Evolutionary conservation across 2,888 invertebrate species (phyloP), one percentile per base, ranked within the genome.

Genomic region (Calameuta idolon): DNA sequence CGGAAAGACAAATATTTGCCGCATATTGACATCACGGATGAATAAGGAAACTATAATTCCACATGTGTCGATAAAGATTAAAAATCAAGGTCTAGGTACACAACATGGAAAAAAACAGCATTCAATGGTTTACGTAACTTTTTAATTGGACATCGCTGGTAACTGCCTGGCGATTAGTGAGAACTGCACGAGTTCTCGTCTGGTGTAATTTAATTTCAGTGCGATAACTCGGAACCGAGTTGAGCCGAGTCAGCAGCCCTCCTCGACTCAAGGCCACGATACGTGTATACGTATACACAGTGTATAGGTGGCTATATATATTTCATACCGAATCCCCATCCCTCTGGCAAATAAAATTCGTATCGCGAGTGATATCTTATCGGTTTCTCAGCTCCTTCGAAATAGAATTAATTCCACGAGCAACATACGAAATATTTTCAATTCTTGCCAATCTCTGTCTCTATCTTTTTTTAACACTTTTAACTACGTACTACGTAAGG

Each of bases 291-390:
- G 37, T 37, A 37, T 12, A 37, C 11, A 37, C 12, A 37, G 37
- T 37, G 4, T 37, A 37, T 12, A 37, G 35, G 12, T 12, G 12
- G 35, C 15, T 40, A 55, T 23, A 37, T 55, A 55, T 55, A 55
- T 2, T 9, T 15, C 23, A 5, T 55, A 55, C 23, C 55, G 23
- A 34, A 71, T 34, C 71, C 3, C 11, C 12, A 71, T 34, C 33
- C 71, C 71, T 71, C 31, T 71, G 71, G 77, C 78, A 81, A 83
- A 82, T 79, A 79, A 55, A 82, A 78, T 71, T 75, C 73, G 34
- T 79, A 79, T 79, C 79, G 75, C 81, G 73, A 80, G 77, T 78
- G 33, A 37, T 88, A 88, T 88, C 88, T 88, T 85, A 87, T 87
- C 87, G 78, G 69, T 68, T 40, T 69, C 74, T 23, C 74, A 77